Evolutionary conservation across 2,888 invertebrate genomes (phyloP), one percentile per base, ranked within the genome.

Genomic region (Plebejus melissa): DNA sequence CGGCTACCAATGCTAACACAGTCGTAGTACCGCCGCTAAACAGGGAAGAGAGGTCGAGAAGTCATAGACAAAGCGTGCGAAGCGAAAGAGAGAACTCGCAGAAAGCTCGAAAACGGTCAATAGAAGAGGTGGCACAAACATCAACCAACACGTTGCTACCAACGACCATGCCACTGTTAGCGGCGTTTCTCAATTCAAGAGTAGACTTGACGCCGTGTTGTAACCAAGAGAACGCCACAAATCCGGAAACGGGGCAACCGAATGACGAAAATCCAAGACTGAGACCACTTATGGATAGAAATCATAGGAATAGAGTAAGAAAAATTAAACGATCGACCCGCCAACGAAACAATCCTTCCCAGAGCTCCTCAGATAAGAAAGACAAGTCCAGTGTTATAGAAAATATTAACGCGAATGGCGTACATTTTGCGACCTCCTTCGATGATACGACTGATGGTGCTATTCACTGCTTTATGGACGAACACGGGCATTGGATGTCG

Each of bases 401-500:
- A 16, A 87, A 84, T 76, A 80, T 86, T 0, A 90, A 86, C 78
- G 84, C 90, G 0, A 87, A 82, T 9, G 89, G 82, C 75, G 92
- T 91, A 36, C 97, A 97, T 83, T 94, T 97, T 76, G 97, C 97
- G 4, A 95, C 95, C 38, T 96, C 96, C 41, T 97, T 97, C 82
- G 96, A 97, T 76, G 98, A 98, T 83, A 97, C 97, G 0, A 95
- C 94, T 2, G 97, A 97, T 82, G 97, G 97, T 13, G 97, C 97
- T 1, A 96, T 97, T 65, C 98, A 98, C 87, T 97, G 96, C 85
- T 97, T 97, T 83, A 95, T 96, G 86, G 98, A 98, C 83, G 97
- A 98, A 84, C 95, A 95, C 82, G 97, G 97, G 69, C 96, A 97
- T 82, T 98, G 97, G 97, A 95, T 97, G 90, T 97, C 97, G 0